These are phyloP conservation scores for Hephaestus fuliginosus DNA, from an alignment of 2,797 vertebrate genomes.

Conservation along the genomic window DNA sequence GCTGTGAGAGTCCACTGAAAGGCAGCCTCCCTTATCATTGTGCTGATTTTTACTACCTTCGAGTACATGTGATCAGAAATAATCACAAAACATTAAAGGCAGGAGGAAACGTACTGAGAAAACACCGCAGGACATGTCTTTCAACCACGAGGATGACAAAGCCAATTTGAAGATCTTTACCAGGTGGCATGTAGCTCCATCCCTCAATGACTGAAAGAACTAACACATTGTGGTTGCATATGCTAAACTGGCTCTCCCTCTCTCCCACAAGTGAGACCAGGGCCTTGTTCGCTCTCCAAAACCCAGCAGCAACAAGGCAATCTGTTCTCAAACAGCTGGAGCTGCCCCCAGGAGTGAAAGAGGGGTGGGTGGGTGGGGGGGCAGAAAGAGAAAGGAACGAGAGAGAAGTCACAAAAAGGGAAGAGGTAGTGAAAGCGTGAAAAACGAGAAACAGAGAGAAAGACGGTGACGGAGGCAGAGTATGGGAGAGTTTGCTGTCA, in stretches of 20 bases:
- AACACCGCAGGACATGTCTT: conserved; percentile 34
- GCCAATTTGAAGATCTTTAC: conserved; percentile 53
- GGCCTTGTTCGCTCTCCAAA: conserved; percentile 66
- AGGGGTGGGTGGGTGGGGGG: too few relatives aligned
- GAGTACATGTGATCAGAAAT: conserved; percentile 59
- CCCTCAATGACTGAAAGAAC: conserved; percentile 49
- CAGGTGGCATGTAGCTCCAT: conserved; percentile 46
- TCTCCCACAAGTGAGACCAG: conserved; percentile 70
- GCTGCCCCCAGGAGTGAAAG: conserved; percentile 54
- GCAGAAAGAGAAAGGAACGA: not conserved
- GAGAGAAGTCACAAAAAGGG: conserved; percentile 15
- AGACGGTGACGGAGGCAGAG: conserved; percentile 39
- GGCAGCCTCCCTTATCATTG: conserved; percentile 37
- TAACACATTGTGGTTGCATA: conserved; percentile 53
- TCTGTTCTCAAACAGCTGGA: conserved; percentile 77
- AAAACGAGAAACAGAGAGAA: conserved; percentile 44
- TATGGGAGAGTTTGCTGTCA: conserved; percentile 64
- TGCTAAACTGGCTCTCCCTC: conserved; percentile 58
- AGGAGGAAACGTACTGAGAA: conserved; percentile 34
- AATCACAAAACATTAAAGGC: conserved; percentile 55
- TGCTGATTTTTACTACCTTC: conserved; percentile 44
- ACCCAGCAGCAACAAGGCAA: conserved; percentile 67
- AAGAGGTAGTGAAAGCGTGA: conserved; percentile 43
- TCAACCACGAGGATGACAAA: conserved; percentile 50
- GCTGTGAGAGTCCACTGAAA: conserved; percentile 43